phyloP scores from a whole-genome alignment of 2,113 vertebrate genomes.

The Brachionichthys hirsutus region DNA sequence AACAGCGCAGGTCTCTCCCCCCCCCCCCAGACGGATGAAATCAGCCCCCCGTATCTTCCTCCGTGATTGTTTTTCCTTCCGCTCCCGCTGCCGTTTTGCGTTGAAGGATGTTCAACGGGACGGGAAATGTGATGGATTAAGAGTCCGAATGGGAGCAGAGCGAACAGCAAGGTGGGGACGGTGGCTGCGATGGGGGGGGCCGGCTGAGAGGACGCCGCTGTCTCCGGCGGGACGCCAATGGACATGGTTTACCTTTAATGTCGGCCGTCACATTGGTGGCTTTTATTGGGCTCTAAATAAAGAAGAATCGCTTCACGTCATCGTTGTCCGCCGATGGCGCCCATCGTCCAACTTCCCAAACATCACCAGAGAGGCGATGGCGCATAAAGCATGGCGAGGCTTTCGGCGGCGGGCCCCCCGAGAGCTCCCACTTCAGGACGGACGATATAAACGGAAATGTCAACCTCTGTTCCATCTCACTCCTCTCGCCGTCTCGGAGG shows the following conservation, averaged over 20 bases:
- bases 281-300: no score
- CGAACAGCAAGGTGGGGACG: conserved; percentile 31
- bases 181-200: conserved; percentile 3
- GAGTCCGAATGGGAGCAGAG: conserved; percentile 33
- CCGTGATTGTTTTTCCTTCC: conserved; percentile 71
- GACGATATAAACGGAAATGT: conserved; percentile 46
- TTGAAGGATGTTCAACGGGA: conserved; percentile 26
- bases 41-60: conserved; percentile 66
- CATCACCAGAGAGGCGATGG: conserved; percentile 42
- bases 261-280: neutral
- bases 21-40: conserved; percentile 69
- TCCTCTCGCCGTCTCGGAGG: conserved; percentile 29
- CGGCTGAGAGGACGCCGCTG: neutral
- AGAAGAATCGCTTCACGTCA: no score
- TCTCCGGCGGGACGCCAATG: neutral
- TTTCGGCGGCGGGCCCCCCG: no score
- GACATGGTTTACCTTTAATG: neutral
- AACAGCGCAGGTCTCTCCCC: conserved; percentile 52
- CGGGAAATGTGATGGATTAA: conserved; percentile 56
- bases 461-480: conserved; percentile 26
- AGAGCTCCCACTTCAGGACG: conserved; percentile 44
- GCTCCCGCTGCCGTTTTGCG: conserved; percentile 17
- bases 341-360: no score
- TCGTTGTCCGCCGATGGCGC: no score
- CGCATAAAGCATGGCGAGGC: conserved; percentile 46